phyloP scores from a whole-genome alignment of 2,797 vertebrate species.

The Periparus ater region DNA sequence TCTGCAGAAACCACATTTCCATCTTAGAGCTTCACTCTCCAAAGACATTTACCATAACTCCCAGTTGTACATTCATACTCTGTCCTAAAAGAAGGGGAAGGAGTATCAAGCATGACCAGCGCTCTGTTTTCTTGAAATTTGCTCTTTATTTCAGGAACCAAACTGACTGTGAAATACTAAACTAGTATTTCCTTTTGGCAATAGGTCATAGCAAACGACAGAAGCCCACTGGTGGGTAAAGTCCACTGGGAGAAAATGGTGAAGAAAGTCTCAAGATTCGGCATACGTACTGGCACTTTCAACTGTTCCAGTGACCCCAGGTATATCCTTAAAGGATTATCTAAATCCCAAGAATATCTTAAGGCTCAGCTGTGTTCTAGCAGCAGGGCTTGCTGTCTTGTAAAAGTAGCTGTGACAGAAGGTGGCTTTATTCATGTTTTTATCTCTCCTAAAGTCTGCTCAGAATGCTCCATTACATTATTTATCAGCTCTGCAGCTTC shows the following conservation, averaged over 20 bases:
- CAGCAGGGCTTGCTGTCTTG: neutral
- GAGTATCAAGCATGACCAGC: neutral
- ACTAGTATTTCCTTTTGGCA: slow-evolving; percentile 11
- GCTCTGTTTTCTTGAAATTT: neutral
- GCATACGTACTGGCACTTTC: slow-evolving; percentile 95
- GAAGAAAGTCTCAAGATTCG: slow-evolving; percentile 95
- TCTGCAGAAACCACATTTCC: neutral
- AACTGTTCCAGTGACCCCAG: slow-evolving; percentile 95
- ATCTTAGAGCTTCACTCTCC: neutral
- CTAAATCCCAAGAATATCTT: neutral
- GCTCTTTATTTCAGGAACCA: neutral
- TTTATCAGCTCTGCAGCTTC: slow-evolving; percentile 28
- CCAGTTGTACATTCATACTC: neutral
- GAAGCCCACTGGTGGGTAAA: slow-evolving; percentile 89
- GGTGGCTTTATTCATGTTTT: neutral
- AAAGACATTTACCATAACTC: neutral
- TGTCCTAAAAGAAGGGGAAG: neutral
- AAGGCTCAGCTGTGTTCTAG: neutral
- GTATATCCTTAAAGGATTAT: slow-evolving; percentile 73
- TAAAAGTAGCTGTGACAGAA: slow-evolving; percentile 11
- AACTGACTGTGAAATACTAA: neutral
- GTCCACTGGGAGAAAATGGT: slow-evolving; percentile 96
- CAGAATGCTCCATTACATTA: neutral
- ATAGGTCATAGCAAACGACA: slow-evolving; percentile 91
- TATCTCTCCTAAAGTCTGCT: slow-evolving; percentile 4